Conservation (phyloP, 2,888 invertebrate genomes). For the Nomada goodeniana region DNA sequence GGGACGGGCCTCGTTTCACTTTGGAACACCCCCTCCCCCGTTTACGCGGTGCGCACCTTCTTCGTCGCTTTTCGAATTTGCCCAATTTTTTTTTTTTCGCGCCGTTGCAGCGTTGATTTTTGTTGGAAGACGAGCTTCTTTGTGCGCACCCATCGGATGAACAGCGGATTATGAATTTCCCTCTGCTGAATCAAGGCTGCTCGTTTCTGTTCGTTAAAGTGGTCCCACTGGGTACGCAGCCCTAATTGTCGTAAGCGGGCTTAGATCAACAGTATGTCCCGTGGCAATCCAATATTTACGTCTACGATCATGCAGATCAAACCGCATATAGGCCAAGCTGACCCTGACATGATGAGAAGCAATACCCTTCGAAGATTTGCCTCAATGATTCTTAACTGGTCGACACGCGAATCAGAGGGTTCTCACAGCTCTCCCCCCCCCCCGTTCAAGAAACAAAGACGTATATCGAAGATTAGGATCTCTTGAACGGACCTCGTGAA, state of each 20-base stretch:
- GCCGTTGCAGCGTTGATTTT: background rate
- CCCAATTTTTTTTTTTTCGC: background rate
- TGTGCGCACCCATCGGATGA: too few relatives aligned
- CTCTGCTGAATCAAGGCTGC: background rate
- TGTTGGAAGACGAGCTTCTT: too few relatives aligned
- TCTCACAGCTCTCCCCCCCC: slow-evolving; percentile 30
- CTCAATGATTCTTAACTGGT: slow-evolving; percentile 43
- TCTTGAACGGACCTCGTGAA: background rate
- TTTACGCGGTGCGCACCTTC: slow-evolving; percentile 16
- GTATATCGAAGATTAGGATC: background rate
- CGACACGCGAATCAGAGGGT: slow-evolving; percentile 15
- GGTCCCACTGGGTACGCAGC: slow-evolving; percentile 41
- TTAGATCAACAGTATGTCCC: slow-evolving; percentile 56
- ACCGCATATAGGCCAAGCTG: slow-evolving; percentile 40
- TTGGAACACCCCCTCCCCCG: background rate
- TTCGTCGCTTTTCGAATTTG: background rate
- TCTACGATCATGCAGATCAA: slow-evolving; percentile 27
- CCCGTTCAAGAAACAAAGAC: background rate
- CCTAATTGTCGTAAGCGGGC: slow-evolving; percentile 30
- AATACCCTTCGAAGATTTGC: slow-evolving; percentile 47
- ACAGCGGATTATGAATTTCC: too few relatives aligned
- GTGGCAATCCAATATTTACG: slow-evolving; percentile 62
- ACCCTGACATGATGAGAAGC: slow-evolving; percentile 55
- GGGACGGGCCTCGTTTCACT: slow-evolving; percentile 57
- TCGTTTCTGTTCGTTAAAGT: slow-evolving; percentile 35